phyloP scores from a whole-genome alignment of 2,888 invertebrate genomes.

The Lepeophtheirus nordmannii region DNA sequence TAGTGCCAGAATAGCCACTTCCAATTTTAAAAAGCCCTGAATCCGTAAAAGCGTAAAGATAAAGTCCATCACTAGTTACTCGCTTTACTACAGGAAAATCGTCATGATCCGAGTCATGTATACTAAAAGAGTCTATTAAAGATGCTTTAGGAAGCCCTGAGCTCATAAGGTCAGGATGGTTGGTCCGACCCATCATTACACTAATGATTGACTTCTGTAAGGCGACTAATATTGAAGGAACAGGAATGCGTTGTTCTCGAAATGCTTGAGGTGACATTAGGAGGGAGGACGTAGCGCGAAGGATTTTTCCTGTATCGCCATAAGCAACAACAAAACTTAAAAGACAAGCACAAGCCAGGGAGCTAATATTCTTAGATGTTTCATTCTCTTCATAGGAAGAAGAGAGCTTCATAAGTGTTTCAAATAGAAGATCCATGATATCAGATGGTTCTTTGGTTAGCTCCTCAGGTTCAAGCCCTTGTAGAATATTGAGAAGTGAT shows the following conservation, averaged over 20 bases:
- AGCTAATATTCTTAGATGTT: slow-evolving; percentile 30
- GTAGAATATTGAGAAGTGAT: slow-evolving; percentile 75
- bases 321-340: slow-evolving; percentile 78
- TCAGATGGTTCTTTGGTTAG: slow-evolving; percentile 62
- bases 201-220: slow-evolving; percentile 18
- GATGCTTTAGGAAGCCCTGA: slow-evolving; percentile 68
- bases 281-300: slow-evolving; percentile 69
- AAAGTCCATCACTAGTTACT: slow-evolving; percentile 80
- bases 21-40: slow-evolving; percentile 81
- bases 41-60: slow-evolving; percentile 62
- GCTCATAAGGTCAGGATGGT: slow-evolving; percentile 71
- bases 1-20: slow-evolving; percentile 80
- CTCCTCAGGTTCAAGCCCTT: slow-evolving; percentile 74
- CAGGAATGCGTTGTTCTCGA: neutral
- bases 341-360: slow-evolving; percentile 77
- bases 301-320: slow-evolving; percentile 76
- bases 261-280: slow-evolving; percentile 60
- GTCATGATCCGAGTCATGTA: neutral
- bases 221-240: slow-evolving; percentile 11
- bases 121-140: slow-evolving; percentile 48
- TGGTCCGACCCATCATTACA: slow-evolving; percentile 55
- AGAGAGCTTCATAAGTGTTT: slow-evolving; percentile 64
- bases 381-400: slow-evolving; percentile 33
- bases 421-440: slow-evolving; percentile 61
- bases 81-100: slow-evolving; percentile 34